Evolutionary conservation across 1,140 invertebrate genomes (phyloP), one percentile per base, ranked within the genome.

Genomic region (Tetramorium simillimum): DNA sequence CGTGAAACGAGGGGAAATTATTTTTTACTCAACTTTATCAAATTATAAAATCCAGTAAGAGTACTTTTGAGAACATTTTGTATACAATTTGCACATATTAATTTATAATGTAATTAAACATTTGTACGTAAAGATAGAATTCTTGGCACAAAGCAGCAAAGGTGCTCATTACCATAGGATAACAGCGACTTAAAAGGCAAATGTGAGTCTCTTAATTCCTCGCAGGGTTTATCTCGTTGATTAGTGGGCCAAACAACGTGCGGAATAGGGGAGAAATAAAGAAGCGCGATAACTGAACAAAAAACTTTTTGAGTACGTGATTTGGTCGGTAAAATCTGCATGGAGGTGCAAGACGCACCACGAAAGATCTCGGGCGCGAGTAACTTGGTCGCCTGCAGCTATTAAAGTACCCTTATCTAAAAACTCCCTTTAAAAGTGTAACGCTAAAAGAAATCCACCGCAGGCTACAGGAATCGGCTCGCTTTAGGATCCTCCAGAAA

Each of bases 351-450:
- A 33, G 49, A 75, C 65, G 40, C 58, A 81, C 65, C 53, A 76
- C 58, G 62, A 10, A 86, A 58, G 46, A 69, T 65, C 73, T 65
- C 58, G n/a, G 40, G 24, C 46, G 46, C n/a, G 43, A 67, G 78
- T 72, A 91, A 93, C 81, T 91, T 86, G 80, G 28, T 69, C 78
- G 88, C 85, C 86, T 88, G 89, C 62, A 84, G 88, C 92, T 90
- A 92, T 93, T 92, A 92, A 92, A 91, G 87, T 92, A 67, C 63
- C 78, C 84, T 94, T 93, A 93, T 94, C 92, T 92, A 89, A 92
- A 93, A 93, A 92, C 88, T 92, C 90, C 21, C 88, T 92, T 92
- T 90, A 90, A 92, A 93, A 91, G 85, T 91, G 87, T 90, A 92
- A 93, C 85, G 87, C 84, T 70, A 88, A 92, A 91, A 91, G 80